Conservation (phyloP, 2,113 vertebrate species). For the Ifrita kowaldi region DNA sequence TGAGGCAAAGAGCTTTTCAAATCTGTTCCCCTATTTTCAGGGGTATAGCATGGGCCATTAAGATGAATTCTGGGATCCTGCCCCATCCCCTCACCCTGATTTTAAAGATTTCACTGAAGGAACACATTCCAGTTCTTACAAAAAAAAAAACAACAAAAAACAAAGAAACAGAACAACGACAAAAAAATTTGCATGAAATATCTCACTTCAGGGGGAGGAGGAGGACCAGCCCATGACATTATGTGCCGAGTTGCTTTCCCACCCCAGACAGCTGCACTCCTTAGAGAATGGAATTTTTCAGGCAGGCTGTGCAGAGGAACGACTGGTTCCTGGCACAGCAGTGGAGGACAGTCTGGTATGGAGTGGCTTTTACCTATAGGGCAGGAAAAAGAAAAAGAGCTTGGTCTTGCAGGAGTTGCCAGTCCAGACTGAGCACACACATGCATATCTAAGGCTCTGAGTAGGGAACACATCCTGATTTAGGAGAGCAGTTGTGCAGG, state of each 20-base stretch:
- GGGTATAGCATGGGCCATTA: background rate
- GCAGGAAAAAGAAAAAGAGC: background rate
- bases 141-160: background rate
- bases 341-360: background rate
- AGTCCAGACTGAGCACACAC: background rate
- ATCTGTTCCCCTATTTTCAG: constrained; percentile 43
- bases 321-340: background rate
- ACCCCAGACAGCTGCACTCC: background rate
- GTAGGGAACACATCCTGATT: background rate
- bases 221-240: background rate
- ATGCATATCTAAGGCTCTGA: background rate
- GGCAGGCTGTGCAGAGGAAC: background rate
- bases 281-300: background rate
- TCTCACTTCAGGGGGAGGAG: background rate
- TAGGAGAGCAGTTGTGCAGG: background rate
- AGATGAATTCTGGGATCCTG: background rate
- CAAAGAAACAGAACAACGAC: background rate
- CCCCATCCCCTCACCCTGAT: background rate
- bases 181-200: background rate
- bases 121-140: background rate
- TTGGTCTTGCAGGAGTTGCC: background rate
- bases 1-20: background rate
- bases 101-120: background rate
- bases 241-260: background rate
- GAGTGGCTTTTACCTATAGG: background rate